Evolutionary conservation across 2,113 vertebrate genomes (phyloP).

Genomic region (Stigmatopora argus): DNA sequence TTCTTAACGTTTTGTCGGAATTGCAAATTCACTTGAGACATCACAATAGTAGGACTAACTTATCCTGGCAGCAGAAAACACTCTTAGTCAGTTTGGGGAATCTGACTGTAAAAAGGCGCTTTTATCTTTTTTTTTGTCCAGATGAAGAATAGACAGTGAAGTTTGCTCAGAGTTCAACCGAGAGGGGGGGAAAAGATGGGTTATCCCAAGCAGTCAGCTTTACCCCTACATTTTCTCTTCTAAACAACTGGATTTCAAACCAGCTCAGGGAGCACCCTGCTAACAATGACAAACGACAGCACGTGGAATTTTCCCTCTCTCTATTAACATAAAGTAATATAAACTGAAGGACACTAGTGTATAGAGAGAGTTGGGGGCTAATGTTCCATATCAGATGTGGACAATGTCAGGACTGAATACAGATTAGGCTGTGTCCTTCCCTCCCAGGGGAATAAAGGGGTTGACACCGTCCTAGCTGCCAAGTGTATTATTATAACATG

Average conservation of each 20-base stretch:
- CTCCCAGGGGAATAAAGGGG: constrained; percentile 97
- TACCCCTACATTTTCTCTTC: constrained; percentile 66
- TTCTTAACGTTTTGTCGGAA: neutral
- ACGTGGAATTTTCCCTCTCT: constrained; percentile 90
- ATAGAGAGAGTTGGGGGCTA: constrained; percentile 99
- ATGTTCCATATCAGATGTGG: constrained; percentile 99
- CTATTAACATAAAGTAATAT: constrained; percentile 99
- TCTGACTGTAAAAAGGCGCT: neutral
- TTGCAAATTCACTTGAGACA: neutral
- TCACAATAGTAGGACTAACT: neutral
- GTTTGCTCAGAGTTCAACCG: constrained; percentile 64
- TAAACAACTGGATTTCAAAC: constrained; percentile 85
- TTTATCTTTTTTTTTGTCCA: neutral
- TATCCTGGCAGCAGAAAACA: neutral
- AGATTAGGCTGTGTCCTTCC: constrained; percentile 99
- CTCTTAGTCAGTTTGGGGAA: neutral
- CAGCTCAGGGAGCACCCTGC: constrained; percentile 66
- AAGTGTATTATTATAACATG: constrained; percentile 95
- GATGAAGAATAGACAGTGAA: constrained; percentile 32
- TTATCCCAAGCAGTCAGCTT: constrained; percentile 47
- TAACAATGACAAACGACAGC: constrained; percentile 99
- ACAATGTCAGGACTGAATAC: constrained; percentile 99
- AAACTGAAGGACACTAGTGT: constrained; percentile 99
- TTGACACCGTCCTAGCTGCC: constrained; percentile 89
- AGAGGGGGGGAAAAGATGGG: constrained; percentile 42